These are phyloP conservation scores for Sparus aurata DNA, from an alignment of 2,797 vertebrate species.

Conservation along the genomic window DNA sequence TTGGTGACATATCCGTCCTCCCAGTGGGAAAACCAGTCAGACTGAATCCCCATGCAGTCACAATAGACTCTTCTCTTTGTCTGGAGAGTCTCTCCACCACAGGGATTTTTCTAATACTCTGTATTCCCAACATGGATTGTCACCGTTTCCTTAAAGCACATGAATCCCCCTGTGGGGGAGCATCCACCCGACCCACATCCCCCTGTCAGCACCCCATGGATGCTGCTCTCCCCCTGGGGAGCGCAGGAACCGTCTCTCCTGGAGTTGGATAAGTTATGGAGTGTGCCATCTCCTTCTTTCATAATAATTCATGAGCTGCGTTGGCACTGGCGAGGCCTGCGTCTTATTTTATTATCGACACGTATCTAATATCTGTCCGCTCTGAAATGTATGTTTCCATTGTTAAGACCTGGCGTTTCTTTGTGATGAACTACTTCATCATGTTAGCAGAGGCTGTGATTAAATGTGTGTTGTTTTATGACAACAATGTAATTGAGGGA, in stretches of 20 bases:
- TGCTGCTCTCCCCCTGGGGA: slow-evolving; percentile 44
- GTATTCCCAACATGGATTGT: slow-evolving; percentile 70
- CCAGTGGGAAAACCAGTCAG: slow-evolving; percentile 61
- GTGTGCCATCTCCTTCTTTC: slow-evolving; percentile 28
- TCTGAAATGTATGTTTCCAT: slow-evolving; percentile 62
- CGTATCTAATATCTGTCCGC: slow-evolving; percentile 66
- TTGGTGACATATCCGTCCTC: slow-evolving; percentile 56
- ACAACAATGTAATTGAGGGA: slow-evolving; percentile 73
- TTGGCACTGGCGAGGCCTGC: slow-evolving; percentile 34
- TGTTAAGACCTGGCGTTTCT: slow-evolving; percentile 61
- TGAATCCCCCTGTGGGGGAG: slow-evolving; percentile 54
- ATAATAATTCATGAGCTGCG: slow-evolving; percentile 49
- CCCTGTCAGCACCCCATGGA: slow-evolving; percentile 41
- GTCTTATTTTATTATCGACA: slow-evolving; percentile 68
- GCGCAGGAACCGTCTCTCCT: slow-evolving; percentile 12
- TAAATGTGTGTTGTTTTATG: slow-evolving; percentile 82
- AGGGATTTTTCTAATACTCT: slow-evolving; percentile 63
- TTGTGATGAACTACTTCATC: slow-evolving; percentile 75
- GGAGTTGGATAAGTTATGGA: slow-evolving; percentile 65
- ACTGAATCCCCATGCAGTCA: slow-evolving; percentile 44
- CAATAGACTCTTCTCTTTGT: slow-evolving; percentile 55
- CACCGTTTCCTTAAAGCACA: slow-evolving; percentile 63
- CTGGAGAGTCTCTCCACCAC: slow-evolving; percentile 47
- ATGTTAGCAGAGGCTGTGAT: slow-evolving; percentile 71
- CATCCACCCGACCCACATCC: slow-evolving; percentile 33